A percentile compares a stretch with the other conserved stretches of the same genome.
Conservation (phyloP, 2,113 vertebrate genomes). For the Numenius arquata region DNA sequence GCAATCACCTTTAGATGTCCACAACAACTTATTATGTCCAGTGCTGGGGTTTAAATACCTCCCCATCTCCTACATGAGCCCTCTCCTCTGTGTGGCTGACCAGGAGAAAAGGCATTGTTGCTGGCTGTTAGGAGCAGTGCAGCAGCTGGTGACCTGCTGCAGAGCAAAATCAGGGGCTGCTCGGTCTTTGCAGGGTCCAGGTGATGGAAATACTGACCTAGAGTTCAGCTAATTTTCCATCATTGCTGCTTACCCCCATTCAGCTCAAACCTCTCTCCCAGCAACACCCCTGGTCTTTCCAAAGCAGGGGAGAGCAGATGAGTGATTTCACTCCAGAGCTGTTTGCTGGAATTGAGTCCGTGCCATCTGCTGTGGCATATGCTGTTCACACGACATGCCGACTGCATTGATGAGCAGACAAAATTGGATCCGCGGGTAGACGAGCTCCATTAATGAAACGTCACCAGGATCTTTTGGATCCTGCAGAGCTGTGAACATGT, state of each 20-base stretch:
- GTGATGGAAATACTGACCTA: fast-evolving
- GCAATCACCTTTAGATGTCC: not conserved
- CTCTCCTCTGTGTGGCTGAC: not conserved
- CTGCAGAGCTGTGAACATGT: not conserved
- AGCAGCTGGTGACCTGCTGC: not conserved
- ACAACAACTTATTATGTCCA: not conserved
- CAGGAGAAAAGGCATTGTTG: not conserved
- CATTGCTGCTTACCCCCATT: not conserved
- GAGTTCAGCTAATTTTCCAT: not conserved
- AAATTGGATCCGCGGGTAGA: not conserved
- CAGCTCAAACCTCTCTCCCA: not conserved
- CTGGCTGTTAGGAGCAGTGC: not conserved
- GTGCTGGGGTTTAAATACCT: not conserved
- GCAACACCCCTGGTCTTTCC: not conserved
- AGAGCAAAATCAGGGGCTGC: not conserved
- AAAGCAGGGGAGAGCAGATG: not conserved
- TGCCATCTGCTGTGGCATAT: conserved; percentile 57
- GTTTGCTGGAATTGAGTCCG: not conserved
- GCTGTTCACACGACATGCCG: not conserved
- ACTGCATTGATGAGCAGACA: not conserved
- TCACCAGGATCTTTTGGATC: not conserved
- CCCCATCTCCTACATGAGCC: not conserved
- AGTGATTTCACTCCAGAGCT: not conserved
- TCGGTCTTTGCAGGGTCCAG: fast-evolving
- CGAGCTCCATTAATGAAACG: not conserved